Evolutionary conservation across 2,888 invertebrate species (phyloP), one percentile per base, ranked within the genome.

Genomic region (Neoscelio sp.): DNA sequence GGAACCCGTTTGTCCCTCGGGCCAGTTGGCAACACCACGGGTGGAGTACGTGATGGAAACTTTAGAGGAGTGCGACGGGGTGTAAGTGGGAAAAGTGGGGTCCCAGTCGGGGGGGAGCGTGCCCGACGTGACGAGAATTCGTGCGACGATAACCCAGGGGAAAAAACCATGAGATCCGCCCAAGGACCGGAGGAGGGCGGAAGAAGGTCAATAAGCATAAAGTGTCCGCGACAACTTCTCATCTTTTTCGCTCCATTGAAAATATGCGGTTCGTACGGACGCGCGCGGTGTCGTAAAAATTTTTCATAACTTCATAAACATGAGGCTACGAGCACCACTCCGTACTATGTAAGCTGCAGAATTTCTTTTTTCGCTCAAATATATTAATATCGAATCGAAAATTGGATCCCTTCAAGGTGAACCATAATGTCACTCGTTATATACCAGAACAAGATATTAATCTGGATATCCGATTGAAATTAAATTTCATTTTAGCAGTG

Each of bases 1-100:
- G n/a, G n/a, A n/a, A n/a, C n/a, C n/a, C 13, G 13, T 7, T 15
- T 17, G 13, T 42, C 17, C 2, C 18, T 17, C n/a, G 15, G 4
- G 15, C 7, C 42, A 7, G n/a, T n/a, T 42, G 15, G 15, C 2
- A 42, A 17, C 18, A 1, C 42, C 18, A 7, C n/a, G 13, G 42
- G 15, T 15, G 33, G 17, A 60, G 62, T 68, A 62, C 35, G 38
- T 68, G 68, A 76, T 68, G 64, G 76, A 76, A 76, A 64, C 76
- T 76, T 70, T 76, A 70, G 54, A 64, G 58, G 76, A 76, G 70
- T 70, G 48, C 70, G 70, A 64, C 54, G 70, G 58, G 48, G 64
- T 56, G 64, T 70, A 70, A 64, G 70, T 70, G 68, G 64, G 76
- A 48, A 54, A 70, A 70, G 70, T 76, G 70, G 76, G 70, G 50